A percentile compares a stretch with the other conserved stretches of the same genome.
Conservation (phyloP, 2,113 vertebrate genomes). For the Ictalurus punctatus region DNA sequence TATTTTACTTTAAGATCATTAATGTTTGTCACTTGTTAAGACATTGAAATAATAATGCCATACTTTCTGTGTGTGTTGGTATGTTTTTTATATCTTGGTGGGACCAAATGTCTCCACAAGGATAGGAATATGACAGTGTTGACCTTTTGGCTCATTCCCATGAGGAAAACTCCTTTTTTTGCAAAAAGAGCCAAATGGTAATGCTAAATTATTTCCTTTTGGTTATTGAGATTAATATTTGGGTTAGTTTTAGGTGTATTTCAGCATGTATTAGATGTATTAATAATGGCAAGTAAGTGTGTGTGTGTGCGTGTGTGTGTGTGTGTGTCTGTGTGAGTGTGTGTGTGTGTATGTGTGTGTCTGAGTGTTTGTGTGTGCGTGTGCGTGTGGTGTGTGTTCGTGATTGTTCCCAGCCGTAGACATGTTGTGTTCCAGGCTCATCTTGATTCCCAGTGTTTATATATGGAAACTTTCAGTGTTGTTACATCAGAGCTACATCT, state of each 20-base stretch:
- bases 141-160: background rate
- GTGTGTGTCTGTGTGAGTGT: too few relatives aligned
- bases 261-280: background rate
- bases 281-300: background rate
- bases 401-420: conserved; percentile 73
- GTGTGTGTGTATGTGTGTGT: conserved; percentile 10
- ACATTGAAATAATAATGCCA: background rate
- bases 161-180: too few relatives aligned
- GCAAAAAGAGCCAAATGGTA: background rate
- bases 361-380: background rate
- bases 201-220: background rate
- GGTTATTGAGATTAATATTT: background rate
- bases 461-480: conserved; percentile 74
- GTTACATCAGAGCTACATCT: conserved; percentile 67
- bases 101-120: conserved; percentile 66
- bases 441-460: conserved; percentile 64
- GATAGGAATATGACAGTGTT: background rate
- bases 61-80: background rate
- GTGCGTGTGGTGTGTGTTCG: conserved; percentile 19
- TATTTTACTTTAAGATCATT: background rate
- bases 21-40: background rate
- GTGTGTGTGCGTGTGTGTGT: conserved; percentile 19
- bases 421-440: conserved; percentile 64
- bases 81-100: conserved; percentile 29
- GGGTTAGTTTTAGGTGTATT: background rate